phyloP scores from a whole-genome alignment of 1,140 invertebrate genomes.

The Notospermus geniculatus region DNA sequence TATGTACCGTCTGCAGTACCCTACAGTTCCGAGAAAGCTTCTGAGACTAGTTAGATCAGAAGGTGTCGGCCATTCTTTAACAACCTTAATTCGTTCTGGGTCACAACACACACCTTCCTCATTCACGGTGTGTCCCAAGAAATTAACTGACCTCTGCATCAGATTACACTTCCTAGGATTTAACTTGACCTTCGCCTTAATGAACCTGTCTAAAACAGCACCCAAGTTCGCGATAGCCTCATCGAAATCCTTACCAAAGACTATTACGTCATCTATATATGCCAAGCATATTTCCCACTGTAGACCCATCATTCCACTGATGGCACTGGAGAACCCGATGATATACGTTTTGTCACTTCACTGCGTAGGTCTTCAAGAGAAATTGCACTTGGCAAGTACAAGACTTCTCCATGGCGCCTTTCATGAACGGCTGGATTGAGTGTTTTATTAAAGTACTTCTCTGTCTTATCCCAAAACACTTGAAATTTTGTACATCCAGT shows the following conservation, averaged over 20 bases:
- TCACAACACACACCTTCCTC: neutral
- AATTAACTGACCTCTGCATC: neutral
- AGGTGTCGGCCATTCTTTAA: conserved; percentile 4
- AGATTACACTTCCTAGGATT: conserved; percentile 26
- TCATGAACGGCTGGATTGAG: too few species aligned
- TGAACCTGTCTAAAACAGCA: conserved; percentile 1
- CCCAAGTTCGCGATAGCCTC: neutral
- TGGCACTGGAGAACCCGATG: too few species aligned
- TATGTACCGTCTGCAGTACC: conserved; percentile 6
- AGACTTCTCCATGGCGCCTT: too few species aligned
- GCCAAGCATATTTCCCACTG: too few species aligned
- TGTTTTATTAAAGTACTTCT: too few species aligned
- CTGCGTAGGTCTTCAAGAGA: too few species aligned
- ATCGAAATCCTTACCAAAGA: conserved; percentile 1
- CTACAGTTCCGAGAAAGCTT: conserved; percentile 4
- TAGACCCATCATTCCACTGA: too few species aligned
- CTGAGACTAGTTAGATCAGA: neutral
- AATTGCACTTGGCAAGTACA: too few species aligned
- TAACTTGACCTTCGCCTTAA: conserved; percentile 30
- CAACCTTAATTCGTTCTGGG: conserved; percentile 5
- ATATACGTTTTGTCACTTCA: too few species aligned
- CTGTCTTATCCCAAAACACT: too few species aligned
- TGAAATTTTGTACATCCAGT: too few species aligned
- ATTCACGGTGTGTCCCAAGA: conserved; percentile 2
- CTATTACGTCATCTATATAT: too few species aligned